Evolutionary conservation across 2,113 vertebrate species (phyloP).

Genomic region (Phylloscopus trochiloides): DNA sequence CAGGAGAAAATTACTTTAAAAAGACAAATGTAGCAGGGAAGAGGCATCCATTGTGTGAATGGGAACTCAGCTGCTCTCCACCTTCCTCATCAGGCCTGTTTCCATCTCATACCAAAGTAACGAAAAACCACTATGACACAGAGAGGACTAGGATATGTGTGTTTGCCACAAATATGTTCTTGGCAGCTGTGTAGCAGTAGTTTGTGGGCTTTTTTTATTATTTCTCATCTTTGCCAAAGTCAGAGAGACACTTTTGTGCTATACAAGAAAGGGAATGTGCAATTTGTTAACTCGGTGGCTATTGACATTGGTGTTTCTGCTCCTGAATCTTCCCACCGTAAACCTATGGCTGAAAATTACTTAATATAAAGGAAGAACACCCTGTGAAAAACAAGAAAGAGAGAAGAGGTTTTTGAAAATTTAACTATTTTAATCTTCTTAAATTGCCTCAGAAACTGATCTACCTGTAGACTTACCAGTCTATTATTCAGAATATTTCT

Average conservation of each 20-base stretch:
- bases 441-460: not conserved
- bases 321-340: not conserved
- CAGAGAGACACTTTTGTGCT: not conserved
- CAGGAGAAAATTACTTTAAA: not conserved
- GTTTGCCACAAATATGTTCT: not conserved
- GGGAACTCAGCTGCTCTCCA: not conserved
- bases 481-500: not conserved
- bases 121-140: not conserved
- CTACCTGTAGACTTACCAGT: not conserved
- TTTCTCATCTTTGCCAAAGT: not conserved
- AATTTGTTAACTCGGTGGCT: not conserved
- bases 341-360: not conserved
- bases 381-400: not conserved
- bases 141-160: not conserved
- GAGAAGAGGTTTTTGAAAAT: not conserved
- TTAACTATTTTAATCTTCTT: not conserved
- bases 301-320: not conserved
- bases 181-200: not conserved
- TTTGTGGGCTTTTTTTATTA: not conserved
- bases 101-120: not conserved
- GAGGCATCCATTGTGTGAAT: not conserved
- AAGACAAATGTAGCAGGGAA: not conserved
- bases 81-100: not conserved
- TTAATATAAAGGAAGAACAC: not conserved
- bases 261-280: not conserved